Conservation (phyloP, 92 coral and sea anemone species). For the Nematostella vectensis region DNA sequence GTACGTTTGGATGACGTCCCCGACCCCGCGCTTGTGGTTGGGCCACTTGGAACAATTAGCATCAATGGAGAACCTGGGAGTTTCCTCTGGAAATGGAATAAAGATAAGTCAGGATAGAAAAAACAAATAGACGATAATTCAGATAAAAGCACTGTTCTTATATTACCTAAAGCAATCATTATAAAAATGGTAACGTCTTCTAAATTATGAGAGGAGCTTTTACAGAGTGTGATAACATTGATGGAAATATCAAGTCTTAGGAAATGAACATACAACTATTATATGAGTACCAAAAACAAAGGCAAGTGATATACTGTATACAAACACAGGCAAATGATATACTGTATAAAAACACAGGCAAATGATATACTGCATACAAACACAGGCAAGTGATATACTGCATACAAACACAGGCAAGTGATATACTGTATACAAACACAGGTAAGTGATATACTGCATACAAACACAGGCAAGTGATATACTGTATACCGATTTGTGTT, state of each 20-base stretch:
- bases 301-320: background rate
- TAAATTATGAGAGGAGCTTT: too few species aligned
- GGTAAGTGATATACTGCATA: background rate
- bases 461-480: background rate
- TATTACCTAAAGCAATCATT: slow-evolving; percentile 1
- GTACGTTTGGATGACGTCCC: slow-evolving; percentile 89
- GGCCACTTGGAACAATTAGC: slow-evolving; percentile 96
- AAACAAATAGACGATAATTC: background rate
- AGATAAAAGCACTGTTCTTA: too few species aligned
- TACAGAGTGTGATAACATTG: too few species aligned
- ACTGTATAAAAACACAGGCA: background rate
- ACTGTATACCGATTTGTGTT: slow-evolving; percentile 76
- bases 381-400: background rate
- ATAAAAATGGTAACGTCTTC: background rate
- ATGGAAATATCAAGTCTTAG: too few species aligned
- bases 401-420: background rate
- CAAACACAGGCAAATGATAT: background rate
- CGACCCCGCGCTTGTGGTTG: slow-evolving; percentile 85
- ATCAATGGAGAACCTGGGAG: slow-evolving; percentile 92
- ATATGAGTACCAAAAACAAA: too few species aligned
- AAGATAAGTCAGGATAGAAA: background rate
- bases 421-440: too few species aligned
- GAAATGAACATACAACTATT: too few species aligned
- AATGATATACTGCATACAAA: background rate
- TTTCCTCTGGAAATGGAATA: slow-evolving; percentile 62